Base-by-base conservation (phyloP, 2,888 invertebrate species). In the Eucriotettix oculatus region DNA sequence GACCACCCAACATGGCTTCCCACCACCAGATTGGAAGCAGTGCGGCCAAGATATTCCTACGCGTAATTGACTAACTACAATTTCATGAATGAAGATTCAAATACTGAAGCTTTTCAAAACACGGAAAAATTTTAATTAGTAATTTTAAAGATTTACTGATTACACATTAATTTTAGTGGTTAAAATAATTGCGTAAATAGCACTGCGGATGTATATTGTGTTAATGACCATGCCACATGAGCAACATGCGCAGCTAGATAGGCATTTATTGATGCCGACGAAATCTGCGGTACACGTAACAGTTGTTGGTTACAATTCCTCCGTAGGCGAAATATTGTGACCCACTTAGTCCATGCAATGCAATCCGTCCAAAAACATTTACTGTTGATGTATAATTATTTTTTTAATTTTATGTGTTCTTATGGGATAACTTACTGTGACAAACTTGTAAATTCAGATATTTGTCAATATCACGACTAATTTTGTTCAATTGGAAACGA, bases 1-100 rank as follows among this genome's bases (percentile, higher is more conserved):
- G 64, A 64, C 66, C 68, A 66, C 63, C 66, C 66, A 65, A 66
- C 66, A 66, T 65, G 65, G 66, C 65, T 62, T 60, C 62, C 57
- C 57, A 61, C 60, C 29, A 55, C 62, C 59, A 53, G 54, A 42
- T 16, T 11, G 56, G 60, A 60, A 59, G 56, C 61, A 62, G 62
- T 62, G 17, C 60, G 43, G 17, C 16, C 17, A 16, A 16, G 54
- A 40, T n/a, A 44, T 9, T 14, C 17, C 1, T 17, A 48, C 48
- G n/a, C 29, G 12, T 11, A 48, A 44, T 16, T 9, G 44, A 16
- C n/a, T 43, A 14, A 17, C 3, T 17, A 2, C 42, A n/a, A 14
- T 1, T 43, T 10, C 10, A 48, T 57, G 29, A 17, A 48, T 48
- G 12, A 48, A 48, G 48, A 12, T 14, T 14, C 12, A 14, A 48